phyloP scores from a whole-genome alignment of 2,797 vertebrate genomes.

The Pseudochaenichthys georgianus region DNA sequence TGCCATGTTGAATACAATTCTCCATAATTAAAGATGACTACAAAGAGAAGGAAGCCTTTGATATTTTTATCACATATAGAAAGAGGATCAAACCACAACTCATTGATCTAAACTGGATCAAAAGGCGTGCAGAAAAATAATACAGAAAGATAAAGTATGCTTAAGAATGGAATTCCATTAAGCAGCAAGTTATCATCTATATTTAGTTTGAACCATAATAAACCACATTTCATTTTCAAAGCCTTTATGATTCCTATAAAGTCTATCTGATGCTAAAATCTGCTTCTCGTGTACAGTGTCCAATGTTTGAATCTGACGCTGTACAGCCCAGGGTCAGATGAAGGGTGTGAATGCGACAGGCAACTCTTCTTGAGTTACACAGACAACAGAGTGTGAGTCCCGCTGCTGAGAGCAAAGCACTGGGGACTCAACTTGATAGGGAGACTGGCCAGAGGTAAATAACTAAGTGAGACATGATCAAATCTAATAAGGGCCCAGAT shows the following conservation, averaged over 20 bases:
- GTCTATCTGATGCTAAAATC: slow-evolving; percentile 16
- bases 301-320: slow-evolving; percentile 44
- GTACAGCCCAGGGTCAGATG: slow-evolving; percentile 49
- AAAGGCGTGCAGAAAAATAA: slow-evolving; percentile 56
- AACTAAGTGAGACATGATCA: slow-evolving; percentile 76
- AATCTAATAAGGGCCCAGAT: slow-evolving; percentile 78
- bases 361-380: slow-evolving; percentile 75
- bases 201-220: slow-evolving; percentile 54
- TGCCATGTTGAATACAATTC: slow-evolving; percentile 65
- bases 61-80: slow-evolving; percentile 61
- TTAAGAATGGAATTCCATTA: slow-evolving; percentile 51
- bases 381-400: slow-evolving; percentile 66
- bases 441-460: slow-evolving; percentile 78
- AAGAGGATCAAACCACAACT: slow-evolving; percentile 53
- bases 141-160: slow-evolving; percentile 50
- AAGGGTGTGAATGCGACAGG: slow-evolving; percentile 61
- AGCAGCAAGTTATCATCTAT: slow-evolving; percentile 52
- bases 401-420: slow-evolving; percentile 61
- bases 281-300: slow-evolving; percentile 36
- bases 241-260: slow-evolving; percentile 19
- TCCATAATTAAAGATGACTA: slow-evolving; percentile 74
- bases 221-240: slow-evolving; percentile 50
- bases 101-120: slow-evolving; percentile 72
- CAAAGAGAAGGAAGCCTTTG: slow-evolving; percentile 73
- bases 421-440: slow-evolving; percentile 72